Evolutionary conservation across 2,113 vertebrate genomes (phyloP), one percentile per base, ranked within the genome.

Genomic region (Poeciliopsis turrubarensis): DNA sequence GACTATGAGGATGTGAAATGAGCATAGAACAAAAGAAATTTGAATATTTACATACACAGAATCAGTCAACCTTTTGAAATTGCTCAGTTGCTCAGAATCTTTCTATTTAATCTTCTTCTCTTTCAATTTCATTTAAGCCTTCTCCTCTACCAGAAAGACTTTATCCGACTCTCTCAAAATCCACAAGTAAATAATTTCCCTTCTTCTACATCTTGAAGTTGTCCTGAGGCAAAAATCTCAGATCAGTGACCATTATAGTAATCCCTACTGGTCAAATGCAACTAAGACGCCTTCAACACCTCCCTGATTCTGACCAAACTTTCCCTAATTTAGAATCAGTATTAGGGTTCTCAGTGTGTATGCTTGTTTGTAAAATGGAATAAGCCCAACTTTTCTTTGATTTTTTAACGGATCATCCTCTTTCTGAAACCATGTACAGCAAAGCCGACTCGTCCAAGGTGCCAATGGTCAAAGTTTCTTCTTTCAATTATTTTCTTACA

Each of bases 1-100:
- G 31, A 75, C 62, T 31, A 62, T 12, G 13, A 39, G 66, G 62
- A 34, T 68, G 68, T 63, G 77, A 79, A 70, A 47, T 51, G 63
- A 70, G 19, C 39, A 7, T 8, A 13, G 60, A 76, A 77, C 67
- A 19, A 84, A 78, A 22, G 9, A 77, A 87, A 83, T 78, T 84
- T 78, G 79, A 86, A 86, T 89, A 84, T 87, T 68, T 88, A 91
- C 75, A 84, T 78, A 82, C 67, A 83, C 78, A 78, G 69, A 72
- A 83, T 78, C 29, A 68, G 84, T 80, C 79, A 65, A 82, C 84
- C 75, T 65, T 77, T 80, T 66, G 70, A 81, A 87, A 87, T 86
- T 80, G 72, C 64, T 78, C 72, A 44, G 8, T 72, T 32, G 1
- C 22, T 68, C 26, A 7, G 44, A 47, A 19, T 47, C 22, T 57